Percentiles rank a stretch among this genome's conserved stretches.
Evolutionary conservation across 2,113 vertebrate genomes (phyloP).

Genomic region (Petroica traversi): DNA sequence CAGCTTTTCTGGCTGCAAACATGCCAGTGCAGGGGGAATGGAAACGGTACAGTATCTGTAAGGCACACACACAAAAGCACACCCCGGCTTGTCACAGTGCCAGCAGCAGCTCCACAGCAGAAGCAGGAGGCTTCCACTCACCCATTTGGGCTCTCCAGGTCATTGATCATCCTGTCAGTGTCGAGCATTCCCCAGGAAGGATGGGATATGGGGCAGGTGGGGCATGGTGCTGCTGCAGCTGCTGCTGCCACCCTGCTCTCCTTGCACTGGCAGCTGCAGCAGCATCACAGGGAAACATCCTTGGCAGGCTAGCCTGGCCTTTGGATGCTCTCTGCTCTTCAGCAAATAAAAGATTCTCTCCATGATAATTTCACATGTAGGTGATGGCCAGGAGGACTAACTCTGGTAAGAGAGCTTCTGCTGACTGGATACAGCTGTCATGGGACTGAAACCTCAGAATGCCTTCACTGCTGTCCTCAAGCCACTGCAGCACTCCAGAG

Average conservation of each 20-base stretch:
- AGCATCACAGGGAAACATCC: background rate
- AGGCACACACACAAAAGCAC: fast-evolving
- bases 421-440: background rate
- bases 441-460: background rate
- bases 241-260: background rate
- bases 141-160: background rate
- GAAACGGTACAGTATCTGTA: background rate
- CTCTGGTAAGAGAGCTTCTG: background rate
- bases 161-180: background rate
- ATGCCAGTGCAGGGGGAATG: background rate
- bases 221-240: background rate
- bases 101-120: background rate
- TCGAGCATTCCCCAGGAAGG: background rate
- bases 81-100: fast-evolving
- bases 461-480: background rate
- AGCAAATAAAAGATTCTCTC: background rate
- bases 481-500: background rate
- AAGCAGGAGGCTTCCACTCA: background rate
- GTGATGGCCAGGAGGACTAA: fast-evolving
- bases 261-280: background rate
- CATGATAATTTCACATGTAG: background rate
- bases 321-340: background rate
- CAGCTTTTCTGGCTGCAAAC: background rate
- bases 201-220: fast-evolving
- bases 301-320: background rate